Conservation (phyloP, 2,113 vertebrate genomes). For the Vireo altiloquus region DNA sequence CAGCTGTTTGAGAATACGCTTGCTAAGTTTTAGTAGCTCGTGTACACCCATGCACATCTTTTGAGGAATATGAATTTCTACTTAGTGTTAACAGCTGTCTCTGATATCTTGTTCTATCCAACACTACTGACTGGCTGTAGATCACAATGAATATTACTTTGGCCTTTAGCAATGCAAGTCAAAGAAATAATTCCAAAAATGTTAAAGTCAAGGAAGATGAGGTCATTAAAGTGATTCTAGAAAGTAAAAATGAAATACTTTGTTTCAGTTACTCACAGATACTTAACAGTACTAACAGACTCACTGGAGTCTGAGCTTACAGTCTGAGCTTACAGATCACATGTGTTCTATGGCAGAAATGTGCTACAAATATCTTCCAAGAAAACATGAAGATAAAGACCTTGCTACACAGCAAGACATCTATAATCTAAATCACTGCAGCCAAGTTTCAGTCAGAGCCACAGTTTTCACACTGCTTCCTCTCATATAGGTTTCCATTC, state of each 20-base stretch:
- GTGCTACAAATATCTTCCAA: not conserved
- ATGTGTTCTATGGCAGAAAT: not conserved
- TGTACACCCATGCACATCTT: not conserved
- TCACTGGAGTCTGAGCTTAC: not conserved
- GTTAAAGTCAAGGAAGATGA: not conserved
- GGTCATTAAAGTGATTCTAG: not conserved
- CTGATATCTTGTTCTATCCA: not conserved
- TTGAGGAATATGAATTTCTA: not conserved
- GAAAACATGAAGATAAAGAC: not conserved
- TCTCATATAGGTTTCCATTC: not conserved
- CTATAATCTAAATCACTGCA: not conserved
- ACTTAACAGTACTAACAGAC: not conserved
- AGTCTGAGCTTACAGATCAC: not conserved
- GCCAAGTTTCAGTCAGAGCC: not conserved
- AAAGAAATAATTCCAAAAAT: not conserved
- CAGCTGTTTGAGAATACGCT: not conserved
- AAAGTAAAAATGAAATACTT: not conserved
- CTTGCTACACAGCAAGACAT: not conserved
- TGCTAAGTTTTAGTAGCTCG: not conserved
- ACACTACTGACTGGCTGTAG: not conserved
- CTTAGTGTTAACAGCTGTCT: not conserved
- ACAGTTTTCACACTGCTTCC: not conserved
- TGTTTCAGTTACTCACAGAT: not conserved
- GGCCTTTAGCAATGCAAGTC: not conserved
- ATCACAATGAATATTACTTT: not conserved